These are phyloP conservation scores for Dysdera silvatica DNA, from an alignment of 1,140 invertebrate species.

Conservation along the genomic window DNA sequence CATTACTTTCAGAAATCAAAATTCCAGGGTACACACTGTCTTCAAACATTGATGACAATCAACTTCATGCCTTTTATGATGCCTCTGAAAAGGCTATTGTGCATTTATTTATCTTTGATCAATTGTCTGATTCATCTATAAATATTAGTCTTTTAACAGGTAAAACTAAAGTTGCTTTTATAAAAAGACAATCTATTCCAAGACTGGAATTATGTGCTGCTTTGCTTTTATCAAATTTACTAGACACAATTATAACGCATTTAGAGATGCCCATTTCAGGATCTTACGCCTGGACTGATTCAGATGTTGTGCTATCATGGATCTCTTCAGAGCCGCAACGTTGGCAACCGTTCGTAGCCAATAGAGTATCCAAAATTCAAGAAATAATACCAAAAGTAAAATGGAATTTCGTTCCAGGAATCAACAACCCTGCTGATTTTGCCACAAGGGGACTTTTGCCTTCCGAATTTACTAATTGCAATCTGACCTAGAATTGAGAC, in stretches of 20 bases:
- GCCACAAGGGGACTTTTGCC: too few species aligned
- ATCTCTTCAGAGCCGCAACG: conserved; percentile 35
- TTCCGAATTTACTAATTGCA: too few species aligned
- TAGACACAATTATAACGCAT: not conserved
- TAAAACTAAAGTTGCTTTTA: conserved; percentile 36
- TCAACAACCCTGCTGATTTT: too few species aligned
- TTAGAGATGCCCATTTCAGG: not conserved
- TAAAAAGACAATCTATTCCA: conserved; percentile 36
- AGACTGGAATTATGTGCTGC: conserved; percentile 24
- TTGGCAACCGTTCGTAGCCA: conserved; percentile 27
- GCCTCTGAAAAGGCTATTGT: conserved; percentile 41
- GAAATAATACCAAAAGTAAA: too few species aligned
- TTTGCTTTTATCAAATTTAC: not conserved
- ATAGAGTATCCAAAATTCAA: conserved; percentile 2
- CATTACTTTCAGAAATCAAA: not conserved
- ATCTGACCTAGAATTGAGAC: too few species aligned
- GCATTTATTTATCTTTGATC: not conserved
- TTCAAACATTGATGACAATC: conserved; percentile 39
- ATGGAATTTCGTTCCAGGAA: too few species aligned
- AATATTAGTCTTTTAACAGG: not conserved
- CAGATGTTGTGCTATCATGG: conserved; percentile 40
- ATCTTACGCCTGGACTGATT: conserved; percentile 40
- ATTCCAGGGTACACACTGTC: not conserved
- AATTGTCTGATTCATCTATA: not conserved
- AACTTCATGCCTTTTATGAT: conserved; percentile 40